A percentile compares a stretch with the other conserved stretches of the same genome.
phyloP scores from a whole-genome alignment of 2,888 invertebrate genomes.

The Chymomyza procnemis region DNA sequence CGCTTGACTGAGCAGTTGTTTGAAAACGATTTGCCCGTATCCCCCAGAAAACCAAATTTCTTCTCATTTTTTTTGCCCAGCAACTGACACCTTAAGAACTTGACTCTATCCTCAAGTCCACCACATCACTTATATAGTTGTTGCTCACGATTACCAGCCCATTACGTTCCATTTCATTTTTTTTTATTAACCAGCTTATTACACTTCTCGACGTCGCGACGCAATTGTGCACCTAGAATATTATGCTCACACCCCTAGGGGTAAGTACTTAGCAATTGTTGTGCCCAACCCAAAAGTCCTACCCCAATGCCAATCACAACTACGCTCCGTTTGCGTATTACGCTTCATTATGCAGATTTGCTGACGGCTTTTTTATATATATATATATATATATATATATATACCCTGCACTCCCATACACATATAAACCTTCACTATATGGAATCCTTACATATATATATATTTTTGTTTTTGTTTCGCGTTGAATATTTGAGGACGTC shows the following conservation, averaged over 20 bases:
- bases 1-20: no score
- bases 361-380: slow-evolving; percentile 34
- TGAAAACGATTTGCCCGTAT: no score
- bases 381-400: background rate
- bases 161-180: no score
- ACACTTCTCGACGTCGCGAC: background rate
- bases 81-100: background rate
- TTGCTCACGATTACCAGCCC: background rate
- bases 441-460: background rate
- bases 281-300: background rate
- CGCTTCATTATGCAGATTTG: slow-evolving; percentile 75
- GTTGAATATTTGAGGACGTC: slow-evolving; percentile 5
- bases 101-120: background rate
- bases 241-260: background rate
- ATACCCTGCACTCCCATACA: no score
- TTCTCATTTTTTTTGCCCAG: no score
- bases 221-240: background rate
- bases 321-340: slow-evolving; percentile 51
- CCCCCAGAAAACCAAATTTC: no score
- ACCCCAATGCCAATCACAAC: background rate
- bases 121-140: background rate
- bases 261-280: background rate
- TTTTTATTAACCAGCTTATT: background rate
- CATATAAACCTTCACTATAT: background rate
- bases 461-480: slow-evolving; percentile 20